phyloP scores from a whole-genome alignment of 2,113 vertebrate genomes.

The Corythaeola cristata region DNA sequence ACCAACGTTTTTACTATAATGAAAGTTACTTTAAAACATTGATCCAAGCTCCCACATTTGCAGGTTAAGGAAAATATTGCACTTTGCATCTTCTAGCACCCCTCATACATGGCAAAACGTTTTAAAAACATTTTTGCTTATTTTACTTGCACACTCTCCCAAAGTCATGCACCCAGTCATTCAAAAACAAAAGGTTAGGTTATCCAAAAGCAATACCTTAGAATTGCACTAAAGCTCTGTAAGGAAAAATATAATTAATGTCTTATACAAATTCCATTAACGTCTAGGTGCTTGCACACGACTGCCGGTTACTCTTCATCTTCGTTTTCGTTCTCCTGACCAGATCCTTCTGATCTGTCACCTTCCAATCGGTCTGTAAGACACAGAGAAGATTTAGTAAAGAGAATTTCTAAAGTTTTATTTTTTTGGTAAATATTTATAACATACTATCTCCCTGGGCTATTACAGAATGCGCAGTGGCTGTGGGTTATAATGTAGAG shows the following conservation, averaged over 20 bases:
- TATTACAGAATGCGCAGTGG: background rate
- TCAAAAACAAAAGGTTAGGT: slow-evolving; percentile 84
- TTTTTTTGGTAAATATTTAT: background rate
- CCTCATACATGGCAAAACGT: slow-evolving; percentile 75
- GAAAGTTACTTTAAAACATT: slow-evolving; percentile 86
- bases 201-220: slow-evolving; percentile 83
- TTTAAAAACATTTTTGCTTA: slow-evolving; percentile 75
- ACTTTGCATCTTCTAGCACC: slow-evolving; percentile 83
- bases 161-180: slow-evolving; percentile 79
- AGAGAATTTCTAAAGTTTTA: background rate
- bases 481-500: background rate
- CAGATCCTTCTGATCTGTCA: slow-evolving; percentile 93
- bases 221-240: slow-evolving; percentile 91
- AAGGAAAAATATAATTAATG: slow-evolving; percentile 90
- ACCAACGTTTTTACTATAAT: slow-evolving; percentile 83
- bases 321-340: slow-evolving; percentile 91
- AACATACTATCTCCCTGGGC: background rate
- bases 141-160: slow-evolving; percentile 79
- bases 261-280: slow-evolving; percentile 87
- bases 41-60: slow-evolving; percentile 80
- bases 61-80: slow-evolving; percentile 91
- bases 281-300: slow-evolving; percentile 77
- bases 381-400: slow-evolving; percentile 3
- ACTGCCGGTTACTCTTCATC: slow-evolving; percentile 84
- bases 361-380: slow-evolving; percentile 89